Percentiles rank a stretch among this genome's conserved stretches.
These are phyloP conservation scores for Pocillopora verrucosa DNA, from an alignment of 64 coral and sea anemone genomes.

Conservation along the genomic window DNA sequence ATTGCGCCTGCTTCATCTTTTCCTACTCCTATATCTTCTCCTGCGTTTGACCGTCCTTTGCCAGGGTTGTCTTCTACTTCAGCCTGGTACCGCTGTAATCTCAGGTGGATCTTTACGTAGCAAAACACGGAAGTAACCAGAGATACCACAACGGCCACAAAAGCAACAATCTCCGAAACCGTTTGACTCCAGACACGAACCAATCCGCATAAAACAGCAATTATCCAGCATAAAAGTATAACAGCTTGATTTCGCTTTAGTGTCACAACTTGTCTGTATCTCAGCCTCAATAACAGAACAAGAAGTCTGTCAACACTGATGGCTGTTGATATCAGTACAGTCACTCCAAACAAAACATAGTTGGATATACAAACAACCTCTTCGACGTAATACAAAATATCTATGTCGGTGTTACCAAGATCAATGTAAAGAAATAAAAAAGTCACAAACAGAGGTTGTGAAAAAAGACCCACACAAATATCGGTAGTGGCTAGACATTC, in stretches of 20 bases:
- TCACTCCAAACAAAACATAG: not conserved
- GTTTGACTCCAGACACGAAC: too few species aligned
- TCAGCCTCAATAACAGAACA: not conserved
- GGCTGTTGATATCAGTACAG: not conserved
- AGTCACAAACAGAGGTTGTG: not conserved
- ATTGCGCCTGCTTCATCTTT: too few species aligned
- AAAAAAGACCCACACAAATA: not conserved
- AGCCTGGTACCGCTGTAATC: not conserved
- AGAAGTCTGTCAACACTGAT: not conserved
- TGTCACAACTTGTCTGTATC: slow-evolving; percentile 11
- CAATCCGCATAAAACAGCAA: too few species aligned
- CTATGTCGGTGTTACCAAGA: not conserved
- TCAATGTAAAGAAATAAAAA: not conserved
- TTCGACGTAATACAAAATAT: not conserved
- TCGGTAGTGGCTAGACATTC: not conserved
- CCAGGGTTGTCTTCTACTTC: not conserved
- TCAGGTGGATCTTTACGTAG: not conserved
- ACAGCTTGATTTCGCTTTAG: not conserved
- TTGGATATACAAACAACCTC: not conserved
- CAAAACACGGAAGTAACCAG: too few species aligned
- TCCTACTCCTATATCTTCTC: too few species aligned
- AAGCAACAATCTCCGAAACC: too few species aligned
- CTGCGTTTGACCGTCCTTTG: not conserved
- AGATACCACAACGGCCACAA: too few species aligned
- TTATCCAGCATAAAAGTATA: not conserved